Conservation (phyloP, 2,113 vertebrate genomes). For the Chinchilla lanigera region DNA sequence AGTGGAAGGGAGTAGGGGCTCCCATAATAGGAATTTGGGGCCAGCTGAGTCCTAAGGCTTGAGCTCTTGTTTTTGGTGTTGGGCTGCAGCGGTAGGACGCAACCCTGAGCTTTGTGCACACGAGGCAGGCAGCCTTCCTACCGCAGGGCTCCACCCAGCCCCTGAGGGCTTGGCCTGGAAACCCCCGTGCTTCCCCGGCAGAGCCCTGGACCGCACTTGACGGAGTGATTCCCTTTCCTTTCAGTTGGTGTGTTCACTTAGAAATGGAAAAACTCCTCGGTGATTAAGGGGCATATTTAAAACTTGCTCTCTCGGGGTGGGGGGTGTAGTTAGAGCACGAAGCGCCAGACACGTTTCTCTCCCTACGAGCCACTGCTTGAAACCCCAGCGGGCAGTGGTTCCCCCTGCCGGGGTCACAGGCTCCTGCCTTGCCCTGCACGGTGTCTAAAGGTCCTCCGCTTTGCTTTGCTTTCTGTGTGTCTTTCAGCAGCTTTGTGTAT, state of each 20-base stretch:
- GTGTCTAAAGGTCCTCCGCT: background rate
- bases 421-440: background rate
- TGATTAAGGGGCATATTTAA: slow-evolving; percentile 49
- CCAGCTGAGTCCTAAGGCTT: slow-evolving; percentile 54
- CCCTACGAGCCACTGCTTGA: background rate
- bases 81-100: no score
- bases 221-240: background rate
- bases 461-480: background rate
- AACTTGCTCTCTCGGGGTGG: no score
- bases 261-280: slow-evolving; percentile 3
- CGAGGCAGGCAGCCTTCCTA: background rate
- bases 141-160: background rate
- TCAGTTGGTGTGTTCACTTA: slow-evolving; percentile 63
- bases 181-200: slow-evolving; percentile 74
- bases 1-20: background rate
- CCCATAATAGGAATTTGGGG: background rate
- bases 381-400: background rate
- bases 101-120: background rate
- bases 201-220: background rate
- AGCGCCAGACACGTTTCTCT: slow-evolving; percentile 58
- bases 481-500: background rate
- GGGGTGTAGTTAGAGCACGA: background rate
- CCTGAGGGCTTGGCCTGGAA: slow-evolving; percentile 66
- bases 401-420: background rate
- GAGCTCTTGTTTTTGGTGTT: background rate